A percentile compares a stretch with the other conserved stretches of the same genome.
Conservation (phyloP, 2,113 vertebrate species). For the Neogobius melanostomus region DNA sequence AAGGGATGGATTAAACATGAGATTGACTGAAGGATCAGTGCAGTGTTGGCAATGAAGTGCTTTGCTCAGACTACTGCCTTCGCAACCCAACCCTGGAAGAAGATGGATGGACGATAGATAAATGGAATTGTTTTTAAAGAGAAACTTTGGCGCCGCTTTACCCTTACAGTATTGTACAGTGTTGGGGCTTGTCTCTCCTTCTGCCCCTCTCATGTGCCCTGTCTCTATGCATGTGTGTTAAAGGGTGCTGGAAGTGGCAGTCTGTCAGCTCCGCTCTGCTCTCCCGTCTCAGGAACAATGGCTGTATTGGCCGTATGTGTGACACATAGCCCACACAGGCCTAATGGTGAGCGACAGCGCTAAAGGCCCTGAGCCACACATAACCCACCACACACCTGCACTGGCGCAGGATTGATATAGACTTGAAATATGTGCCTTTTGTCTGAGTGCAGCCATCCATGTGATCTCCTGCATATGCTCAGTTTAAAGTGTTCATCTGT, state of each 20-base stretch:
- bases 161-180: conserved; percentile 8
- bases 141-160: neutral
- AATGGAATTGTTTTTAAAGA: neutral
- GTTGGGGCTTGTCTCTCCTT: neutral
- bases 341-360: conserved; percentile 82
- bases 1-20: no score
- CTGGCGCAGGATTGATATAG: conserved; percentile 38
- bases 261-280: conserved; percentile 96
- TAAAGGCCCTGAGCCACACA: conserved; percentile 73
- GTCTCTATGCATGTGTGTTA: conserved; percentile 59
- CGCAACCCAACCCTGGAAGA: no score
- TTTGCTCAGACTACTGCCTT: no score
- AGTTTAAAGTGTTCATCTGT: conserved; percentile 63
- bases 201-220: conserved; percentile 22
- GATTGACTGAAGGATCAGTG: no score
- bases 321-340: conserved; percentile 77
- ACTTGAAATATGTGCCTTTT: conserved; percentile 25
- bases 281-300: conserved; percentile 87
- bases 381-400: conserved; percentile 30
- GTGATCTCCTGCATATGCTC: conserved; percentile 64
- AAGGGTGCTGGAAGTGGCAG: conserved; percentile 89
- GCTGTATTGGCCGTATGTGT: conserved; percentile 85
- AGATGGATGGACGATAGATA: no score
- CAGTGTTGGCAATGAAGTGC: no score
- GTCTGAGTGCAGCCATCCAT: conserved; percentile 45